phyloP scores from a whole-genome alignment of 2,113 vertebrate genomes.

The Lepisosteus oculatus region DNA sequence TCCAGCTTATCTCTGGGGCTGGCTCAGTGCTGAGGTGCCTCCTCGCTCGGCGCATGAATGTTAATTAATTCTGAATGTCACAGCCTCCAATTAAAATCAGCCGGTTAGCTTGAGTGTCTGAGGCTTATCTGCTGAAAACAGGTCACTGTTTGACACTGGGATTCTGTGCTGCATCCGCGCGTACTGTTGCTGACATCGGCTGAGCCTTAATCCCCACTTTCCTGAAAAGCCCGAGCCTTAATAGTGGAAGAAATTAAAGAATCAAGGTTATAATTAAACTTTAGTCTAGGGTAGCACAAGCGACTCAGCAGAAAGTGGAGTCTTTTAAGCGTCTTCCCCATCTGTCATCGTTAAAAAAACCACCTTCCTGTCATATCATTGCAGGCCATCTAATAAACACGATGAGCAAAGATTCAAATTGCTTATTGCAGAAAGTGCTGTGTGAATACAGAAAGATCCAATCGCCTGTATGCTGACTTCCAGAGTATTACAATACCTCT shows the following conservation, averaged over 20 bases:
- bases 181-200: slow-evolving; percentile 60
- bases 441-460: too few species aligned
- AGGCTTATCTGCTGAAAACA: slow-evolving; percentile 72
- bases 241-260: slow-evolving; percentile 49
- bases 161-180: slow-evolving; percentile 47
- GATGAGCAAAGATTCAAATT: not conserved
- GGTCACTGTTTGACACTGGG: slow-evolving; percentile 66
- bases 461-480: too few species aligned
- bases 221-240: slow-evolving; percentile 51
- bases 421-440: too few species aligned
- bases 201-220: slow-evolving; percentile 63
- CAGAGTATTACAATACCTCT: too few species aligned
- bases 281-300: slow-evolving; percentile 17
- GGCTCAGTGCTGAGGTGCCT: slow-evolving; percentile 43
- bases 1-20: slow-evolving; percentile 33
- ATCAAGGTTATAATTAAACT: slow-evolving; percentile 46
- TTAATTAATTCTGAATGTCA: slow-evolving; percentile 74
- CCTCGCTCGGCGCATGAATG: slow-evolving; percentile 33
- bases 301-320: not conserved
- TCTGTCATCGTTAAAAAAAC: not conserved
- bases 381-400: slow-evolving; percentile 14
- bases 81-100: slow-evolving; percentile 63
- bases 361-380: not conserved
- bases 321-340: slow-evolving; percentile 9
- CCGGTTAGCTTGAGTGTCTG: slow-evolving; percentile 54